Conservation (phyloP, 2,888 invertebrate genomes). For the Lycaena phlaeas region DNA sequence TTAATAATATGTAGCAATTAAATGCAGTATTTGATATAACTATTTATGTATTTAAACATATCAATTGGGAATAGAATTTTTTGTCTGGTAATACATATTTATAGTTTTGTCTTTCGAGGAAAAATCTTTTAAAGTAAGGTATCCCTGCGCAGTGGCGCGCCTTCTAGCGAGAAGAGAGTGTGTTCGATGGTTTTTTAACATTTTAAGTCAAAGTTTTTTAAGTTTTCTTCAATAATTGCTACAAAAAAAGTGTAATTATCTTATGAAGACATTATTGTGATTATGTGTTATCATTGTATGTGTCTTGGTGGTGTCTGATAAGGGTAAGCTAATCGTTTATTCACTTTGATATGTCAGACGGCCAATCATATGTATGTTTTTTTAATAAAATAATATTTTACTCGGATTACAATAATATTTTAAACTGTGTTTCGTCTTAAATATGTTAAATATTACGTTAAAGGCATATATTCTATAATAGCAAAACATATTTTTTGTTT, state of each 20-base stretch:
- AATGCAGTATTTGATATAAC: too few species aligned
- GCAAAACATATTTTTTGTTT: constrained; percentile 13
- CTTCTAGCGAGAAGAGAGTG: constrained; percentile 29
- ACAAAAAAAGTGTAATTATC: constrained; percentile 33
- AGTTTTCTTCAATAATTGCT: constrained; percentile 45
- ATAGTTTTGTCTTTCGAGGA: constrained; percentile 18
- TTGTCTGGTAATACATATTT: constrained; percentile 16
- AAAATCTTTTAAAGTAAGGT: constrained; percentile 28
- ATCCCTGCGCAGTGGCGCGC: constrained; percentile 52
- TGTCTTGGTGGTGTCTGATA: constrained; percentile 54
- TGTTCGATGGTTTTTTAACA: constrained; percentile 30
- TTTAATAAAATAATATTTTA: constrained; percentile 23
- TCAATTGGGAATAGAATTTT: too few species aligned
- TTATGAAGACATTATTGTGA: constrained; percentile 48
- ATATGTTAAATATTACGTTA: too few species aligned
- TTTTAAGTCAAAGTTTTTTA: constrained; percentile 53
- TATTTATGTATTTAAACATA: too few species aligned
- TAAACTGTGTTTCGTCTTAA: not conserved
- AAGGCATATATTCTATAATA: not conserved
- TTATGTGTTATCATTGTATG: constrained; percentile 60
- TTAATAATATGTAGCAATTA: too few species aligned
- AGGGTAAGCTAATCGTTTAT: constrained; percentile 54
- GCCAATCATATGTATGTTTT: constrained; percentile 24
- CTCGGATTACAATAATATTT: constrained; percentile 20
- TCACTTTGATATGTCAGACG: constrained; percentile 33